Base-by-base conservation (phyloP, 2,113 vertebrate genomes). In the Centropus unirufus region DNA sequence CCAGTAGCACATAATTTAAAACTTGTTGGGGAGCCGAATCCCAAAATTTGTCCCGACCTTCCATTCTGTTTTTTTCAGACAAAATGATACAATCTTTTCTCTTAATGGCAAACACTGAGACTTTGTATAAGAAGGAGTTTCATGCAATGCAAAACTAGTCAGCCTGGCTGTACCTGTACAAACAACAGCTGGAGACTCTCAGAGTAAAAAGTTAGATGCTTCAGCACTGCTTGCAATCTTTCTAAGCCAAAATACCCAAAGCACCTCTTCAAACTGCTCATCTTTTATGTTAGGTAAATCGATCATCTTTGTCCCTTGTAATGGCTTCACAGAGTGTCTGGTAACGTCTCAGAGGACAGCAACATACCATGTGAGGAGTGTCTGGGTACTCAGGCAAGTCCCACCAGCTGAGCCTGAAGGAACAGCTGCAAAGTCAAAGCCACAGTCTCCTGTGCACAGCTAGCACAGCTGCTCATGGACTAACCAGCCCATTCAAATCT, bases 381-480 rank as follows among this genome's bases (percentile, higher is more conserved):
- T 54, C 18, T 67, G 27, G 5, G 6, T 66, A 20, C 32, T 84
- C 2, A 0, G 23, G 47, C 26, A 72, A 23, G 6, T 75, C 20
- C 24, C 40, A 80, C 27, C 4, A 49, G 44, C 17, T 5, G 4
- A 18, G 4, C 8, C 21, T 34, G 23, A 86, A 89, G 61, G 11
- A 16, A 77, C 5, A 26, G 51, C 13, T 63, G 58, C 10, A 49
- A 40, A n/a, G 18, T 16, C 7, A 78, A 27, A 58, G 12, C 20
- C 49, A 36, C 5, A 34, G 9, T 17, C 30, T 59, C 23, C 66
- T 23, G 10, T 47, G 20, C 14, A 30, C 44, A 39, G 42, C 12
- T 44, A 82, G 36, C 27, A 39, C n/a, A 52, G 12, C 7, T 6
- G 3, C 23, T 64, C 42, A 17, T 0, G 0, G 34, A 20, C 27